Evolutionary conservation across 2,113 vertebrate species (phyloP), one percentile per base, ranked within the genome.

Genomic region (Cyprinodon brontotheroides): DNA sequence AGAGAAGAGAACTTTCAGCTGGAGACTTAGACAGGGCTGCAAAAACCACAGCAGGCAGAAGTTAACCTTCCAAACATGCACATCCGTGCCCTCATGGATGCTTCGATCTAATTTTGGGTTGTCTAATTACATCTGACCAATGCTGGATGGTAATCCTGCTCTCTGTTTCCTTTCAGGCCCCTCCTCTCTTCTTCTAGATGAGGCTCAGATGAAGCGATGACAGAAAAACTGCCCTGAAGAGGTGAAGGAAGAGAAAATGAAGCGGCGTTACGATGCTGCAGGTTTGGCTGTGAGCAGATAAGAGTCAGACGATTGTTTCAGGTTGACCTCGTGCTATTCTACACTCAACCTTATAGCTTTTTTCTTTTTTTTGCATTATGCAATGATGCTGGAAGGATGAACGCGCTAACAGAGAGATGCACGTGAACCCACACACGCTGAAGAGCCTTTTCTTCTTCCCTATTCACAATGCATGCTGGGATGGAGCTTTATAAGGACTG

Each of bases 341-440:
- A 43, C 4, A 63, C 40, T 43, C 66, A 45, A 70, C 66, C 37
- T 60, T 79, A 70, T 74, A 80, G 61, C 60, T 66, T 37, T 62
- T 90, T 87, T 86, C 41, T 86, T 79, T 75, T 80, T 41, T 64
- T 68, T 41, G 61, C 36, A 59, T 85, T 91, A 87, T 71, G 74
- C 68, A 91, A 89, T 61, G 9, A 69, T 7, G 37, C 72, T 67
- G 11, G 69, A 79, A 86, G 75, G 76, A 84, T 72, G 81, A 69
- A 76, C 29, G 14, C 57, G 67, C 48, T 29, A 65, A 36, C 63
- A 61, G 64, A 53, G 69, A 76, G 17, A 59, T 62, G 17, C 48
- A 74, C 38, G 38, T 57, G 47, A 53, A 59, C 57, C 69, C 4
- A 65, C 41, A 76, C 68, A 64, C 72, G 57, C 67, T 38, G 13